Evolutionary conservation across 2,797 vertebrate genomes (phyloP).

Genomic region (Dallia pectoralis): DNA sequence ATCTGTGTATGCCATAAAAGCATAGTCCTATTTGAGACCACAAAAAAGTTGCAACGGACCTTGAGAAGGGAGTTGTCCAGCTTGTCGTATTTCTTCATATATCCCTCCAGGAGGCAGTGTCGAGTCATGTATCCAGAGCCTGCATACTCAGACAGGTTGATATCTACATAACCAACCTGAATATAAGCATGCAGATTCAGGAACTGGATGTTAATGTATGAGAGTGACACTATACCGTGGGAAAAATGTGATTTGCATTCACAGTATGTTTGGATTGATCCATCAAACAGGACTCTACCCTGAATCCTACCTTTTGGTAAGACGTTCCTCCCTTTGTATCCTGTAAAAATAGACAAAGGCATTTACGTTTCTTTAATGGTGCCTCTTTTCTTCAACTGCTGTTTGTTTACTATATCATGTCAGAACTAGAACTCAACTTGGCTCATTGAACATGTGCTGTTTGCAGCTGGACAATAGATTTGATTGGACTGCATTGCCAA

Average conservation of each 20-base stretch:
- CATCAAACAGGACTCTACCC: background rate
- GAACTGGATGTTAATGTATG: background rate
- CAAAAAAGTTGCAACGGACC: background rate
- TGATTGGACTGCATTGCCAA: background rate
- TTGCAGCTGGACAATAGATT: background rate
- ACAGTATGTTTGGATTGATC: background rate
- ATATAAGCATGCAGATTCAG: background rate
- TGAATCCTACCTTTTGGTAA: conserved; percentile 13
- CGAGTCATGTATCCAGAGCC: conserved; percentile 12
- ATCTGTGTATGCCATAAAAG: background rate
- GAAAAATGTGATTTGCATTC: background rate
- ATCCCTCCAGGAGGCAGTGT: conserved; percentile 34
- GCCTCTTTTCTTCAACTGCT: background rate
- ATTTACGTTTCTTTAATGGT: background rate
- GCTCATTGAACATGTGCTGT: background rate
- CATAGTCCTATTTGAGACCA: background rate
- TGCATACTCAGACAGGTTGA: conserved; percentile 19
- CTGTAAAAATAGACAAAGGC: background rate
- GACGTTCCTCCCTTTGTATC: conserved; percentile 23
- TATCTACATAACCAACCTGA: conserved; percentile 16
- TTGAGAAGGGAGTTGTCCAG: conserved; percentile 25
- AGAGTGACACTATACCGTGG: background rate
- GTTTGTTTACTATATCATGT: background rate
- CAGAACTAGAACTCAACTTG: background rate
- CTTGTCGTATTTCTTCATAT: conserved; percentile 19